Evolutionary conservation across 2,888 invertebrate species (phyloP).

Genomic region (Marronus borbonicus): DNA sequence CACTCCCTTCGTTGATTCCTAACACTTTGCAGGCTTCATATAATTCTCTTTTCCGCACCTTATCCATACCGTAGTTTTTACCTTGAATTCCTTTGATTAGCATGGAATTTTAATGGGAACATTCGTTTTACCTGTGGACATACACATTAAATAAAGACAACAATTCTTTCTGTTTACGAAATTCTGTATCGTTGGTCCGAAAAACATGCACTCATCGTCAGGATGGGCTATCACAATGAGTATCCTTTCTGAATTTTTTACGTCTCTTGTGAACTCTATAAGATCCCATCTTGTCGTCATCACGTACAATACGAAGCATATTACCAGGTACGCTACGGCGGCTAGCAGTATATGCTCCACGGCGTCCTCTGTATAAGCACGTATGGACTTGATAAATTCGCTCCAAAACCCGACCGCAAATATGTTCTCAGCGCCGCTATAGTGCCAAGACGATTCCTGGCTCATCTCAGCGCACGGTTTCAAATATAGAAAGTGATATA

Average conservation of each 20-base stretch:
- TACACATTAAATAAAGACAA: slow-evolving; percentile 86
- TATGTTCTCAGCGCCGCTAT: slow-evolving; percentile 53
- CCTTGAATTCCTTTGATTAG: slow-evolving; percentile 61
- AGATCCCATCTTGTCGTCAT: slow-evolving; percentile 68
- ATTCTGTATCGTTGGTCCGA: slow-evolving; percentile 90
- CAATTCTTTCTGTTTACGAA: slow-evolving; percentile 77
- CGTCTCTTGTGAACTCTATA: slow-evolving; percentile 71
- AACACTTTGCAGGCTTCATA: slow-evolving; percentile 85
- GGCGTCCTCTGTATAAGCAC: slow-evolving; percentile 71
- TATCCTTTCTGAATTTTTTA: slow-evolving; percentile 75
- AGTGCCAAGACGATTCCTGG: slow-evolving; percentile 63
- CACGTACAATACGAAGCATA: slow-evolving; percentile 71
- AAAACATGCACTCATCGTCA: slow-evolving; percentile 99
- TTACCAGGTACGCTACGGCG: slow-evolving; percentile 72
- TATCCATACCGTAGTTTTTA: slow-evolving; percentile 69
- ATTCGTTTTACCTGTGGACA: slow-evolving; percentile 80
- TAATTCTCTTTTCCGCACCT: slow-evolving; percentile 82
- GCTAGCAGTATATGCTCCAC: slow-evolving; percentile 73
- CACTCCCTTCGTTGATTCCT: slow-evolving; percentile 84
- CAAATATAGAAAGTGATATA: slow-evolving; percentile 61
- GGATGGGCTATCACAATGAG: slow-evolving; percentile 95
- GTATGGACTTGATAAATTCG: slow-evolving; percentile 48
- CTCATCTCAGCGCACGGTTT: slow-evolving; percentile 64
- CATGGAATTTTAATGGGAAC: not conserved
- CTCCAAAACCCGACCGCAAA: slow-evolving; percentile 40